Base-by-base conservation (phyloP, 2,113 vertebrate genomes). In the Tetrao urogallus region DNA sequence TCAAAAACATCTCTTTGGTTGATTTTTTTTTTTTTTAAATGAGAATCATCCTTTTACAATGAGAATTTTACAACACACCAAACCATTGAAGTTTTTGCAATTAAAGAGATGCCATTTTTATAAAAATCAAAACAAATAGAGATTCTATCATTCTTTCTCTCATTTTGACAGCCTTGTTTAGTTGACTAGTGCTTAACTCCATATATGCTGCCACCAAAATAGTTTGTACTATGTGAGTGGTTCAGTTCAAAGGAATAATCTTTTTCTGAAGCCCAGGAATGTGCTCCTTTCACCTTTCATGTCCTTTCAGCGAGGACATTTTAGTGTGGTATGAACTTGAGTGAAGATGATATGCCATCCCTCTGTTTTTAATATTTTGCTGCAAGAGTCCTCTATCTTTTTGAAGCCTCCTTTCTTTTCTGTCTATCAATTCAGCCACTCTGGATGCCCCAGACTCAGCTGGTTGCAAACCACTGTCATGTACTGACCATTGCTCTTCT, bases 131-230 rank as follows among this genome's bases (percentile, higher is more conserved):
- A 57, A 47, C 10, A 63, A 38, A 4, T 36, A 52, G 56, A 80
- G 36, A 77, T 43, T 11, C 42, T 72, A 3, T 45, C 10, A 36
- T 63, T 61, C 22, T 81, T 73, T 52, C 16, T 52, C 74, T 76
- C 36, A 34, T 74, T 88, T 73, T 88, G 45, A 45, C 38, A 63
- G 4, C 8, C 12, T 22, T 45, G 12, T 43, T 73, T 52, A 24
- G 22, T 42, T 83, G 69, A 43, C 81, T 42, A 74, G 19, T 22
- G 30, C 22, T 36, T 10, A 42, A 27, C 19, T 76, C 45, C 56
- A 43, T 17, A 13, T 0, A 0, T 60, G 10, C 28, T 64, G 38
- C 32, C 61, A 48, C 22, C 4, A 40, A 50, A 63, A 63, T 34
- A 63, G 66, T 74, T 38, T 28, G 18, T 54, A 25, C n/a, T 7